A percentile compares a stretch with the other conserved stretches of the same genome.
Evolutionary conservation across 2,113 vertebrate species (phyloP).

Genomic region (Tautogolabrus adspersus): DNA sequence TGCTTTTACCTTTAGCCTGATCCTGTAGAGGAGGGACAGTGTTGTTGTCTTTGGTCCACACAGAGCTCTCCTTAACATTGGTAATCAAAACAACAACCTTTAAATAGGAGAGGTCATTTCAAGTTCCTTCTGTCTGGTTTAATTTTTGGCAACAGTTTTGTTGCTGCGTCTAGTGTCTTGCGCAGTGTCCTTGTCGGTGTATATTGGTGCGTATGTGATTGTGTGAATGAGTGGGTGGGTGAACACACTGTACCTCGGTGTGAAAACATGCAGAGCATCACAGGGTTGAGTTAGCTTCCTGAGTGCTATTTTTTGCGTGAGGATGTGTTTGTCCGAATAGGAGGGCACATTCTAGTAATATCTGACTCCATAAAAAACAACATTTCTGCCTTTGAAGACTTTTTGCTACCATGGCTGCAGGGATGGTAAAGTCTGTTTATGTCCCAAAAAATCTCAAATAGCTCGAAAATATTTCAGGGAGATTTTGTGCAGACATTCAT

Average conservation of each 20-base stretch:
- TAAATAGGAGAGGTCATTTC: conserved; percentile 15
- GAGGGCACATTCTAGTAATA: neutral
- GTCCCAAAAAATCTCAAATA: neutral
- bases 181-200: conserved; percentile 13
- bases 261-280: conserved; percentile 54
- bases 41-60: neutral
- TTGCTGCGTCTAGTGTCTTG: conserved; percentile 6
- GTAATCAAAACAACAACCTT: conserved; percentile 25
- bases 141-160: conserved; percentile 34
- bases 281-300: conserved; percentile 34
- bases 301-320: conserved; percentile 5
- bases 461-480: neutral
- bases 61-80: too few relatives aligned
- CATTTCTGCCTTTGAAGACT: neutral
- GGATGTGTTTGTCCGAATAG: neutral
- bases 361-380: too few relatives aligned
- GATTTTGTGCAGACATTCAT: neutral
- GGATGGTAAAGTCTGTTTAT: neutral
- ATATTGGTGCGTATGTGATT: neutral
- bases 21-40: neutral
- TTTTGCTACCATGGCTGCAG: neutral
- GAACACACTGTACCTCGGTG: conserved; percentile 32
- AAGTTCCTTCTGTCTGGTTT: conserved; percentile 13
- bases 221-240: conserved; percentile 25
- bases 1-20: neutral